Evolutionary conservation across 2,888 invertebrate genomes (phyloP), one percentile per base, ranked within the genome.

Genomic region (Globia sparganii): DNA sequence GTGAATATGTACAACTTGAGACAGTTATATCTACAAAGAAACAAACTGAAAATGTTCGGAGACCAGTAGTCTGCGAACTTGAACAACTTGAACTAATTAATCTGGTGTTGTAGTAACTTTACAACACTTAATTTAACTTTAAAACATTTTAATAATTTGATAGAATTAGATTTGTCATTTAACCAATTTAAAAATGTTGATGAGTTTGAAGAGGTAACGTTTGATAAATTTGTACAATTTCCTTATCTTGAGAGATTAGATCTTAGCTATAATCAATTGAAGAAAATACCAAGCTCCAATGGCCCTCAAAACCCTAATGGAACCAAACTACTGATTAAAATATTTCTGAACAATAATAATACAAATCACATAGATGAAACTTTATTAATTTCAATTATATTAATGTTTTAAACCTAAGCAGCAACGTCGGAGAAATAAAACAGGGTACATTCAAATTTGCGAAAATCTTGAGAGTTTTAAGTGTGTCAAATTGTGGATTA

Each of bases 1-100:
- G n/a, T 40, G 11, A 71, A 77, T 34, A 15, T 85, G 53, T 5
- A 72, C 6, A 81, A 76, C 28, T 80, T 87, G 37, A 81, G 67
- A 59, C 74, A 66, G 53, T 75, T 87, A n/a, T 82, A 83, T 71
- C 28, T 87, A 53, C 81, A 87, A 73, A 86, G 84, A 11, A 88
- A 88, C 37, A 75, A 70, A 68, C 67, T 87, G 21, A 49, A 49
- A 31, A 40, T n/a, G 6, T 28, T 80, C 11, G 65, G 9, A 21
- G 49, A 73, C 1, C 77, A 64, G 1, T 67, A n/a, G 5, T 76
- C 61, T 11, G 66, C 5, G 13, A 40, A 73, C 56, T 70, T 87
- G 15, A 75, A 79, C 58, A 64, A 82, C 43, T 79, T 87, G 46
- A 56, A 77, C n/a, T 84, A 80, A n/a, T 69, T 84, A 58, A 87